A percentile compares a stretch with the other conserved stretches of the same genome.
Evolutionary conservation across 2,888 invertebrate genomes (phyloP).

Genomic region (Stenodema calcarata): DNA sequence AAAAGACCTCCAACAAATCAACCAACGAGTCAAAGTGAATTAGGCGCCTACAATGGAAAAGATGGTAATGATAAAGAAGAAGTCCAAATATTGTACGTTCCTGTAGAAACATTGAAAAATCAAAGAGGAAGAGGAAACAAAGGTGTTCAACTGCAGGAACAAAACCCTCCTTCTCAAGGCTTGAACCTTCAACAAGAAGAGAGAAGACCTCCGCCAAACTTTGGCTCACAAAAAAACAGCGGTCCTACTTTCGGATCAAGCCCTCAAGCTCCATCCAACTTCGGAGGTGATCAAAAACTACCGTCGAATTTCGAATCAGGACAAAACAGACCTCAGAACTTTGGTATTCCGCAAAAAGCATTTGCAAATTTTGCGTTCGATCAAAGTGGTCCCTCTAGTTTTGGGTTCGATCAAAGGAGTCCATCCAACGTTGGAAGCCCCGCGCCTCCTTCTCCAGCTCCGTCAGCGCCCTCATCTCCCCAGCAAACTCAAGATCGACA

Average conservation of each 20-base stretch:
- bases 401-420: neutral
- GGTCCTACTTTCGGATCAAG: neutral
- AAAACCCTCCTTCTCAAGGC: neutral
- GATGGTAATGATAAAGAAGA: conserved; percentile 66
- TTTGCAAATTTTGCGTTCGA: neutral
- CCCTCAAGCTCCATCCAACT: neutral
- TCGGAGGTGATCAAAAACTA: neutral
- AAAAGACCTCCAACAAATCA: conserved; percentile 56
- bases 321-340: neutral
- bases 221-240: neutral
- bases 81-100: conserved; percentile 82
- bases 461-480: neutral
- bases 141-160: neutral
- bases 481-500: conserved; percentile 9
- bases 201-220: neutral
- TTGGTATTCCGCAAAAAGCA: neutral
- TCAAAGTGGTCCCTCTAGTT: neutral
- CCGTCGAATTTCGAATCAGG: neutral
- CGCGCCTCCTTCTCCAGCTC: neutral
- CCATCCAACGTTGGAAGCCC: neutral
- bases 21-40: conserved; percentile 56
- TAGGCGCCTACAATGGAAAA: neutral
- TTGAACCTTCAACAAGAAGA: neutral
- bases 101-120: conserved; percentile 73
- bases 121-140: conserved; percentile 61